phyloP scores from a whole-genome alignment of 2,888 invertebrate genomes.

The Crioceris asparagi region DNA sequence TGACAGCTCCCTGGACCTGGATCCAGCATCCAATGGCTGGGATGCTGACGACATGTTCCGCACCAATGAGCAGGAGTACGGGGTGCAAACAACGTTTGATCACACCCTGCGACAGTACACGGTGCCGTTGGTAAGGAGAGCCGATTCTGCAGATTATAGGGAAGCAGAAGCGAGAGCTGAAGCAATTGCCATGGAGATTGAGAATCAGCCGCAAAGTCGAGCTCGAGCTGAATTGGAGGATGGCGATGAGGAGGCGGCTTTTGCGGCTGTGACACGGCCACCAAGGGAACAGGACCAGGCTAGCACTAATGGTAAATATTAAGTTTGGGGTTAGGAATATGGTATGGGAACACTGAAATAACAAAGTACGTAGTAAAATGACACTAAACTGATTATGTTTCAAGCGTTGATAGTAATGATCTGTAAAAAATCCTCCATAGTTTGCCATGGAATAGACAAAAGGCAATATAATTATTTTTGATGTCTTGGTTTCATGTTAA shows the following conservation, averaged over 20 bases:
- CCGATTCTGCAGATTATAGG: conserved; percentile 78
- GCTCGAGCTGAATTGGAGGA: conserved; percentile 79
- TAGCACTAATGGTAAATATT: conserved; percentile 17
- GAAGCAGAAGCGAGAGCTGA: conserved; percentile 79
- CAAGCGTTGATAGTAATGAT: too few relatives aligned
- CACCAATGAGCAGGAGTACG: conserved; percentile 84
- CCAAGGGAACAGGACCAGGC: conserved; percentile 14
- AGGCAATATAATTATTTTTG: too few relatives aligned
- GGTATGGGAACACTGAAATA: too few relatives aligned
- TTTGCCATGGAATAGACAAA: too few relatives aligned
- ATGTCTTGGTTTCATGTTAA: too few relatives aligned
- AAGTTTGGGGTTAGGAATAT: too few relatives aligned
- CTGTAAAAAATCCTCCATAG: too few relatives aligned
- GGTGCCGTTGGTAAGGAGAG: too few relatives aligned
- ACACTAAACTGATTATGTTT: too few relatives aligned
- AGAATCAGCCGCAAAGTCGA: conserved; percentile 69
- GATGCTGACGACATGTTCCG: conserved; percentile 94
- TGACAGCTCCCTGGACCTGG: conserved; percentile 54
- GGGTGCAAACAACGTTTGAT: conserved; percentile 82
- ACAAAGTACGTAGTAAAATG: too few relatives aligned
- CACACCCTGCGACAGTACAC: conserved; percentile 89
- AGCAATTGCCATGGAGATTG: conserved; percentile 87
- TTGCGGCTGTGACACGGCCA: conserved; percentile 73
- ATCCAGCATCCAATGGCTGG: conserved; percentile 92
- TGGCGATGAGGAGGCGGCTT: conserved; percentile 82